Evolutionary conservation across 2,797 vertebrate species (phyloP).

Genomic region (Thripadectes ignobilis): DNA sequence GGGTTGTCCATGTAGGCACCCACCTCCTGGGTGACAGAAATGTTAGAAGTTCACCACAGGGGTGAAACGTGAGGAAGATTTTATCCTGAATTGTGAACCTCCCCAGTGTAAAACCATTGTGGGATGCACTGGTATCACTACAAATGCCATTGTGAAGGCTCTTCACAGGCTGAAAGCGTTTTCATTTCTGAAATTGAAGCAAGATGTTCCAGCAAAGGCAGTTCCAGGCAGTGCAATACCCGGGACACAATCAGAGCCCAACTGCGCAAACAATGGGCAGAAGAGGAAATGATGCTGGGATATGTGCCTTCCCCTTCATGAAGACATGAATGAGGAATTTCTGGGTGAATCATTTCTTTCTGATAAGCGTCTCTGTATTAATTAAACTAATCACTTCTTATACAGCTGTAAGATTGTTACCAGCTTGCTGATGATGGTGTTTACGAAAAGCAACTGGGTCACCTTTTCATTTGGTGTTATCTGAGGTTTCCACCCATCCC

Average conservation of each 20-base stretch:
- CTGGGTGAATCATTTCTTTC: constrained; percentile 39
- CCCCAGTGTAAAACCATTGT: not conserved
- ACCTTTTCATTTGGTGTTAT: not conserved
- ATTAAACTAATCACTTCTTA: constrained; percentile 44
- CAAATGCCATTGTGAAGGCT: not conserved
- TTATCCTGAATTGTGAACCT: not conserved
- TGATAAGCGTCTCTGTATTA: not conserved
- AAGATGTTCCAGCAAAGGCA: not conserved
- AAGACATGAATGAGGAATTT: constrained; percentile 16
- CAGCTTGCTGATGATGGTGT: not conserved
- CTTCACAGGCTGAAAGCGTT: not conserved
- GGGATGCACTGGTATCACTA: not conserved
- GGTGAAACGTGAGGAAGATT: not conserved
- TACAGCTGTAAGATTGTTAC: not conserved
- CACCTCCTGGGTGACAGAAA: not conserved
- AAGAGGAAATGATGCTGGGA: constrained; percentile 41
- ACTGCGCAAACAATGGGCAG: not conserved
- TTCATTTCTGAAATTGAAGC: not conserved
- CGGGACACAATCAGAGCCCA: not conserved
- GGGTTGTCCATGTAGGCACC: too few species aligned
- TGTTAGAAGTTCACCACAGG: fast-evolving
- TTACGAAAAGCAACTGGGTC: not conserved
- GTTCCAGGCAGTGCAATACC: not conserved
- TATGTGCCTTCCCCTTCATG: not conserved
- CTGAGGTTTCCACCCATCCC: constrained; percentile 39